phyloP scores from a whole-genome alignment of 2,888 invertebrate genomes.

The Philereme transversata region DNA sequence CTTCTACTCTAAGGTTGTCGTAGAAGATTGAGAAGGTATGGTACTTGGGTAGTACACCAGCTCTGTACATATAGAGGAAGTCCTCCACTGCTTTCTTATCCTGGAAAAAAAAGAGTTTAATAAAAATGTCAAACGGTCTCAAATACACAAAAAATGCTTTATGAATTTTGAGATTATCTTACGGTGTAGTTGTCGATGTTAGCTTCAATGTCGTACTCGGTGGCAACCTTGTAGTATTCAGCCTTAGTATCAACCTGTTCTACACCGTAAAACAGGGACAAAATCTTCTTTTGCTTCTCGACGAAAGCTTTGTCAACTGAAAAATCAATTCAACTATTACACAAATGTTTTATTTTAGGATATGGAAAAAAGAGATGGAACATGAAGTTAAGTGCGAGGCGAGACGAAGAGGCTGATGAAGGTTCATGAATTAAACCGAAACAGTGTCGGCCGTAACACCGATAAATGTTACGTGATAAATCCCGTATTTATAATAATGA shows the following conservation, averaged over 20 bases:
- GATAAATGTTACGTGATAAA: no score
- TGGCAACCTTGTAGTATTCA: constrained; percentile 66
- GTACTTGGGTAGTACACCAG: constrained; percentile 76
- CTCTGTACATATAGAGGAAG: constrained; percentile 67
- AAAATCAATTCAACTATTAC: not conserved
- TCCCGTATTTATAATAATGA: no score
- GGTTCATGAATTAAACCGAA: no score
- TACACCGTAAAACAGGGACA: constrained; percentile 72
- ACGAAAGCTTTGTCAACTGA: constrained; percentile 54
- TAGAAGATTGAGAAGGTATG: constrained; percentile 80
- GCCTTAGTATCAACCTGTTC: constrained; percentile 60
- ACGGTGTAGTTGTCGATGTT: constrained; percentile 68
- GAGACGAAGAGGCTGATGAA: no score
- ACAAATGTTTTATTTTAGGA: no score
- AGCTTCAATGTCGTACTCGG: constrained; percentile 63
- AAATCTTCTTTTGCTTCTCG: constrained; percentile 66
- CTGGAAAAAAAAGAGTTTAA: constrained; percentile 15
- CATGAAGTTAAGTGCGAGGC: no score
- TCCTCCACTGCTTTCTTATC: constrained; percentile 61
- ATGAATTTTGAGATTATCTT: constrained; percentile 32
- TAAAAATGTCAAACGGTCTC: not conserved
- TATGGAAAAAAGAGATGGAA: no score
- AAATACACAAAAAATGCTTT: not conserved
- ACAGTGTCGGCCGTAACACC: no score
- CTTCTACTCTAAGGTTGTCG: constrained; percentile 73